Evolutionary conservation across 2,888 invertebrate species (phyloP), one percentile per base, ranked within the genome.

Genomic region (Ligdia adustata): DNA sequence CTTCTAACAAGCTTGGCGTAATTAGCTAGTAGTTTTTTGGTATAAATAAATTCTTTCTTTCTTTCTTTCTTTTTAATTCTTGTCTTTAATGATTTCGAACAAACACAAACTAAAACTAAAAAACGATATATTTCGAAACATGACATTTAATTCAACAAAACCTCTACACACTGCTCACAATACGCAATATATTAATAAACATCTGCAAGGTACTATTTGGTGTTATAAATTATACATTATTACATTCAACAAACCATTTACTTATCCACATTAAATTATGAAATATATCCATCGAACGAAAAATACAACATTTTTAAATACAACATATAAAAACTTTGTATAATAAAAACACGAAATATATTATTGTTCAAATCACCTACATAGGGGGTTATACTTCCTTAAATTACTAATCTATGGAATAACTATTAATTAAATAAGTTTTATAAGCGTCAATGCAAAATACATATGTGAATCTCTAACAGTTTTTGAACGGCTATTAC

Each of bases 131-230:
- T 9, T 75, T 82, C 68, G 70, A 82, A 89, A 89, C 83, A 83
- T 84, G 79, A 89, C 88, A 87, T 89, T 89, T 89, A 51, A 86
- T 85, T 87, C 80, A 89, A 89, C 88, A 85, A 85, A 89, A 87
- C 69, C 64, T 75, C 89, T 89, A 88, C 83, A 83, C 82, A 85
- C 73, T 68, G 75, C 72, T 79, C 80, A 85, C 76, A 81, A 64
- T 73, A 72, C 62, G 66, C 75, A 72, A 79, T 75, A 77, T 72
- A 79, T 75, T 78, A 74, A n/a, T n/a, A 69, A 75, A 81, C 69
- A 77, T 79, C 65, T 77, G 73, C 77, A 82, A 84, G 80, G 83
- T 87, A 86, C 82, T 79, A 80, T 79, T 83, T 85, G 85, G 87
- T 87, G 82, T 87, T 84, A 82, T 74, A 81, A 84, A 80, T 78